Base-by-base conservation (phyloP, 2,113 vertebrate genomes). In the Callionymus lyra region DNA sequence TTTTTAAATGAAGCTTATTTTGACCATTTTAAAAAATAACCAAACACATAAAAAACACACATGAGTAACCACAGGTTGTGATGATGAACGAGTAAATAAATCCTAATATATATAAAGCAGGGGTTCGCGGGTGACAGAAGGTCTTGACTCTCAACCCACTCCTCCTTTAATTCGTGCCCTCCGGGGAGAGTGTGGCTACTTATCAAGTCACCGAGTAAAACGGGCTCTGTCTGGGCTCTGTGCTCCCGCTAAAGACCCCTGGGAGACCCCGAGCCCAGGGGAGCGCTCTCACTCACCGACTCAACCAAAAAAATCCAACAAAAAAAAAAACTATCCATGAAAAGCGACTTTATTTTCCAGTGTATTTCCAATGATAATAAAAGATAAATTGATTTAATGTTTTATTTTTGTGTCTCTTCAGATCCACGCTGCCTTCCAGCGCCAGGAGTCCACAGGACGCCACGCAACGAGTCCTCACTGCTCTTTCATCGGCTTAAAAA, bases 391-490 rank as follows among this genome's bases (percentile, higher is more conserved):
- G 21, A 27, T 4, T 27, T 27, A 4, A 8, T 27, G 50, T 41
- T 33, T 48, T 15, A 41, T 43, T 41, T n/a, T 47, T 38, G 31
- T 70, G 56, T 63, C 58, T 34, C 65, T 72, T 63, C 58, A 80
- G 72, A 73, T 80, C 72, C 66, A 70, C 77, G 70, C 66, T 66
- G 72, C 71, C 78, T 75, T 68, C 74, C 89, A 97, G 91, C 84
- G 85, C 92, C 79, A 89, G 92, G 85, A 86, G 87, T 86, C 89
- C 90, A 80, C 88, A 87, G 87, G 92, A 95, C 82, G 90, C 88
- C 74, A 87, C 91, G 80, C 87, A 91, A 68, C 86, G 90, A 80
- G 91, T 95, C 87, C 91, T 97, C 75, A 89, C 92, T 59, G 90
- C 90, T 56, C 90, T 97, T 66, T 88, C 94, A 68, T 91, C 92